Base-by-base conservation (phyloP, 2,888 invertebrate genomes). In the Drosophila demipolita region DNA sequence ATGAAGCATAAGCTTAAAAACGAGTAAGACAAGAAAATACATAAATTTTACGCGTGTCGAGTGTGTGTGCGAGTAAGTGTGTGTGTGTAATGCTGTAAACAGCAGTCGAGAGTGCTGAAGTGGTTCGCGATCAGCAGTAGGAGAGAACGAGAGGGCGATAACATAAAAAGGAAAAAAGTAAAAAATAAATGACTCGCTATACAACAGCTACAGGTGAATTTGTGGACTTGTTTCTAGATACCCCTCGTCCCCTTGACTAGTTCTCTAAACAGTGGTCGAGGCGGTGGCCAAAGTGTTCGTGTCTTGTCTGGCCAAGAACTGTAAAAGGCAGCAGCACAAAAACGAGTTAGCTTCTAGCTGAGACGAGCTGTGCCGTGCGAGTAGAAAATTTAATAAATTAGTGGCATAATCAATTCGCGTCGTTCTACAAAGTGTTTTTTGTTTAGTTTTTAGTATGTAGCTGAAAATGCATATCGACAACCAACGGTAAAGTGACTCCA, bases 21-120 rank as follows among this genome's bases (percentile, higher is more conserved):
- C 89, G 73, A 87, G 89, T 75, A 86, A 82, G 74, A 88, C 86
- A 86, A 87, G 88, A 88, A 83, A 87, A 80, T 73, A 86, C 78
- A 78, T 78, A 78, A 84, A 85, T 73, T 75, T 75, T 86, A 66
- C 42, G 65, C 53, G 73, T 50, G 64, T 64, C 49, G 63, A 36
- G 78, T 59, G 70, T 62, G 55, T 66, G 48, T 60, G 54, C 35
- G 40, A 42, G 60, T 54, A 36, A 52, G 9, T 35, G 35, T 66
- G 61, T 77, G 67, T 60, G 33, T 78, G 60, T 53, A 62, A 66
- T 58, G 84, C 74, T 82, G 84, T 87, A 84, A 84, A 87, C 87
- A 87, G 75, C 57, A 73, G 73, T 72, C 62, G 61, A 73, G 61
- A 73, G 75, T 79, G 79, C 76, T 75, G 66, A 83, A 83, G 81